Evolutionary conservation across 2,888 invertebrate genomes (phyloP), one percentile per base, ranked within the genome.

Genomic region (Pherbina coryleti): DNA sequence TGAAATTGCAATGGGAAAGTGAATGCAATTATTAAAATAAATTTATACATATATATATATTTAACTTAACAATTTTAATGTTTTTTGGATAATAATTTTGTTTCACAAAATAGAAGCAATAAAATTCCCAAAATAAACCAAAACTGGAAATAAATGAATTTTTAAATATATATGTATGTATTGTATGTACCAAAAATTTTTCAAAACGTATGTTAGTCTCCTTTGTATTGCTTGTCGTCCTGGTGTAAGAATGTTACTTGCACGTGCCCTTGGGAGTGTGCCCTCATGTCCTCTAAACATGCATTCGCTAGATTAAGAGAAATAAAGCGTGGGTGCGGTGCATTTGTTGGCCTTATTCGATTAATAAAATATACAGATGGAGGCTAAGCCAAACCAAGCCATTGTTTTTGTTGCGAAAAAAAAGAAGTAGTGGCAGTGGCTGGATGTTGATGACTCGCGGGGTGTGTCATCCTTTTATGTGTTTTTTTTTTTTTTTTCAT

Each of bases 281-380:
- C 28, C 69, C 8, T 14, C 11, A 17, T 69, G 69, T 69, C 25
- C 22, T 51, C 25, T 51, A 25, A 19, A 51, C 49, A 25, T 28
- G 69, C 8, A 22, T 51, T 25, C 49, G 22, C 51, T 49, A 49
- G 44, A 34, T 51, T 31, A 25, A 55, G 11, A 70, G 19, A 9
- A 5, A 53, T 22, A 51, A 55, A n/a, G 3, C 3, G 44, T 11
- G 49, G 69, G 49, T 22, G 28, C 44, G 57, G 51, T 70, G 72
- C 51, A n/a, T 55, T 31, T 49, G 53, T 8, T n/a, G 28, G 25
- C 17, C 44, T 51, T 67, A 67, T 73, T 67, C 49, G 44, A 73
- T 72, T 72, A 72, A 66, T 73, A 77, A 11, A 44, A 72, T 73
- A 66, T 49, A 37, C 73, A 67, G 57, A 72, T 73, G 77, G 37